Evolutionary conservation across 30 jellyfish, hydroid and myxozoan genomes (phyloP), one percentile per base, ranked within the genome.

Genomic region (Cassiopea andromeda): DNA sequence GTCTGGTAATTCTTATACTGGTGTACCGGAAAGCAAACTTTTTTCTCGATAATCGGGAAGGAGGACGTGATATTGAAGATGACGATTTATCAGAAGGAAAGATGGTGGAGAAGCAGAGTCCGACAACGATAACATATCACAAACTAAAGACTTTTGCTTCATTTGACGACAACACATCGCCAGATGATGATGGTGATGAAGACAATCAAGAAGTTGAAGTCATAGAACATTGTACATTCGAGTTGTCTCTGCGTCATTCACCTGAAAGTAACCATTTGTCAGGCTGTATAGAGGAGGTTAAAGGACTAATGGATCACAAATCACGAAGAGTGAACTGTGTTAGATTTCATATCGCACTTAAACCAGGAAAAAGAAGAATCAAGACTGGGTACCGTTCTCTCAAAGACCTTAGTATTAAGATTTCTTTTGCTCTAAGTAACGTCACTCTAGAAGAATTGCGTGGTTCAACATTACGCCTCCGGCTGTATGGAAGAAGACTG

Each of bases 401-500:
- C 2, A 68, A 66, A 19, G 88, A 75, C 10, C 48, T 75, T 1
- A 17, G 16, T 7, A 66, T 18, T 1, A 50, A 18, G 10, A 70
- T 70, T 2, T 44, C 83, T 6, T 77, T 87, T 87, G 87, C 60
- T 1, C 15, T 85, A 1, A n/a, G 79, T 0, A 77, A 50, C n/a
- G 83, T 76, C 66, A 66, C 66, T 16, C 10, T 77, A 10, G 89
- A 87, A 4, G 75, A 46, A 3, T 15, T 87, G 60, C 50, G 44
- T 1, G 82, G 27, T 50, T n/a, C 95, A 44, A 85, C 92, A 2
- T 60, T 94, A 19, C 77, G 98, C 61, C 46, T 94, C 1, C 97
- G 98, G 6, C 46, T 94, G 77, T 91, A 90, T 54, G 98, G 97
- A 3, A 83, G 93, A 15, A 87, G 83, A 16, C 48, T 72, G 1